Conservation (phyloP, 2,113 vertebrate species). For the Pomatorhinus ruficollis region DNA sequence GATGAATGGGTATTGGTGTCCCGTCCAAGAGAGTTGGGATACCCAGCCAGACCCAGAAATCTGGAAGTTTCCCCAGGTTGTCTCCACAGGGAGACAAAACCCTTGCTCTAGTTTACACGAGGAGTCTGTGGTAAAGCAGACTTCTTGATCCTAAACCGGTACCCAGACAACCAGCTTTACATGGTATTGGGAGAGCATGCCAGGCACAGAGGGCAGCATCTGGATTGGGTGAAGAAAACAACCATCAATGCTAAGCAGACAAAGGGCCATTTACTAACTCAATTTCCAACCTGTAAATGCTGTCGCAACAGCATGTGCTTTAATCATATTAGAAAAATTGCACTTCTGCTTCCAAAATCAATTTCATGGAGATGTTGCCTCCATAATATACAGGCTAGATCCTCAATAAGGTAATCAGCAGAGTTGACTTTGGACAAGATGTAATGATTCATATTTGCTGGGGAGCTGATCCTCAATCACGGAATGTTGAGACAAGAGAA, state of each 20-base stretch:
- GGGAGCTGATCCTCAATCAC: not conserved
- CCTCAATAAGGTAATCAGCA: constrained; percentile 27
- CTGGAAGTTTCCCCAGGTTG: not conserved
- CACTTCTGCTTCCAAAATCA: constrained; percentile 50
- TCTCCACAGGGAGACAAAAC: not conserved
- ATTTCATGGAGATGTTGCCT: constrained; percentile 32
- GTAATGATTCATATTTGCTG: constrained; percentile 7
- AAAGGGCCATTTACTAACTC: constrained; percentile 17
- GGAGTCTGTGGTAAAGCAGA: not conserved
- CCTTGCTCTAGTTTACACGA: not conserved
- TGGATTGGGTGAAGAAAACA: not conserved
- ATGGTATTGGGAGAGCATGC: not conserved
- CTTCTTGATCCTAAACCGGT: not conserved
- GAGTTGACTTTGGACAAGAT: constrained; percentile 27
- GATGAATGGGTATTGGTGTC: not conserved
- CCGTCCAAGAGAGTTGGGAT: not conserved
- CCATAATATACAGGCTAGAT: not conserved
- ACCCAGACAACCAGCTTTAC: not conserved
- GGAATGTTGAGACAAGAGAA: not conserved
- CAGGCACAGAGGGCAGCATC: not conserved
- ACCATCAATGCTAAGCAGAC: not conserved
- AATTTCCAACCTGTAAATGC: constrained; percentile 23
- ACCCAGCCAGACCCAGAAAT: not conserved
- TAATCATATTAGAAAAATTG: constrained; percentile 45
- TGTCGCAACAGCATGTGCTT: constrained; percentile 1